phyloP scores from a whole-genome alignment of 2,113 vertebrate genomes.

The Syrmaticus mikado region DNA sequence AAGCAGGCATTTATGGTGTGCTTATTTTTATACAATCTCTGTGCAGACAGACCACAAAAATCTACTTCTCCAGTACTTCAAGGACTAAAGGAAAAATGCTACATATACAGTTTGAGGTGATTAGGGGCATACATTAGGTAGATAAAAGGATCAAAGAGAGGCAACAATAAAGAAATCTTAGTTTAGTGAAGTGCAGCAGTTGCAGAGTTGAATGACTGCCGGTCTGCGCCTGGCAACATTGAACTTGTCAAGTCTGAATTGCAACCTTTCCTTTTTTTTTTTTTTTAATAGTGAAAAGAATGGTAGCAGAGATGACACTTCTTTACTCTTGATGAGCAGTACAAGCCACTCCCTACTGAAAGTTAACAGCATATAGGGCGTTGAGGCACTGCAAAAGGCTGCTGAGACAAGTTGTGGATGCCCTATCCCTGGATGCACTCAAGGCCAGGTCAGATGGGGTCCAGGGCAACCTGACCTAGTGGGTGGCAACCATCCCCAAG shows the following conservation, averaged over 20 bases:
- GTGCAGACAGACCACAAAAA: background rate
- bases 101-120: background rate
- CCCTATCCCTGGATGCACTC: no score
- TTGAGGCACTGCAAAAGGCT: background rate
- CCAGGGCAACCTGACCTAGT: no score
- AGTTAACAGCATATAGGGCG: background rate
- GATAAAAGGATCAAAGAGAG: background rate
- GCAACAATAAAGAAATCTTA: background rate
- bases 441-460: no score
- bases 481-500: no score
- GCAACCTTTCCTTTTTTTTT: background rate
- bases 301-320: background rate
- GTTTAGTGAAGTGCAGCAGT: background rate
- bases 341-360: background rate
- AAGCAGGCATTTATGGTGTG: rapidly evolving
- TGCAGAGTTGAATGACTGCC: background rate
- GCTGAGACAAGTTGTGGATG: background rate
- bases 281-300: background rate
- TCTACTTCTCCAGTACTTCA: background rate
- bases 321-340: background rate
- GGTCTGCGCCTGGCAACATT: background rate
- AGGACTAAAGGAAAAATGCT: background rate
- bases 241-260: background rate
- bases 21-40: background rate
- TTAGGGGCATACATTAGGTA: background rate